Conservation (phyloP, 2,888 invertebrate species). For the Leucophenga montana region DNA sequence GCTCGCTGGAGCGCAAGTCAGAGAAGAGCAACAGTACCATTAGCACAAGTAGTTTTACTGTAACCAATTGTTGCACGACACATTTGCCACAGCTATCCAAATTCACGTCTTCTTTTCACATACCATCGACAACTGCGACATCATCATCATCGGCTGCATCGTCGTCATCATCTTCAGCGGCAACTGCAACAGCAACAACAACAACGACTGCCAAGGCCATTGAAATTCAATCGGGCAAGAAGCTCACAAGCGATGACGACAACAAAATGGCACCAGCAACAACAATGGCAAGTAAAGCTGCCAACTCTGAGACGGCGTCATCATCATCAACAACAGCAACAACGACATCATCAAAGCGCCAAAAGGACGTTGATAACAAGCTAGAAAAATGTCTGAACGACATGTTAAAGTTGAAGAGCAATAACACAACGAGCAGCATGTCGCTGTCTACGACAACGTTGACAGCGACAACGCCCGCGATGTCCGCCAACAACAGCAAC, state of each 20-base stretch:
- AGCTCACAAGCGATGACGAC: slow-evolving; percentile 13
- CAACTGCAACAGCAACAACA: slow-evolving; percentile 36
- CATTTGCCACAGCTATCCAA: slow-evolving; percentile 71
- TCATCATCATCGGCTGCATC: slow-evolving; percentile 33
- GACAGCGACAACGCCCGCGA: slow-evolving; percentile 41
- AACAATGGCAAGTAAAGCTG: slow-evolving; percentile 35
- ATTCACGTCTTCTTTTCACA: slow-evolving; percentile 71
- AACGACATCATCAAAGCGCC: slow-evolving; percentile 64
- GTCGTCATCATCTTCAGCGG: slow-evolving; percentile 32
- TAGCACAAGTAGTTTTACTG: slow-evolving; percentile 68
- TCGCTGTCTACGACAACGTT: slow-evolving; percentile 33
- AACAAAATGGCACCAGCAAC: slow-evolving; percentile 28
- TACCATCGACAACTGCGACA: slow-evolving; percentile 51
- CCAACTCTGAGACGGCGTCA: slow-evolving; percentile 53
- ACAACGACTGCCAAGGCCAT: slow-evolving; percentile 19
- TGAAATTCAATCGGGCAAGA: slow-evolving; percentile 27
- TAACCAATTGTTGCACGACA: slow-evolving; percentile 70
- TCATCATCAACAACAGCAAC: slow-evolving; percentile 34
- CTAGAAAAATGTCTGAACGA: slow-evolving; percentile 72
- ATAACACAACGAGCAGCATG: slow-evolving; percentile 41
- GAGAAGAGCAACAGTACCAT: slow-evolving; percentile 71
- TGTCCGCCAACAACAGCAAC: slow-evolving; percentile 32
- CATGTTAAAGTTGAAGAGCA: slow-evolving; percentile 67
- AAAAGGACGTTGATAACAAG: slow-evolving; percentile 73
- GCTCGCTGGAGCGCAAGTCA: slow-evolving; percentile 69